Evolutionary conservation across 1,140 invertebrate species (phyloP).

Genomic region (Alviniconcha marisindica): DNA sequence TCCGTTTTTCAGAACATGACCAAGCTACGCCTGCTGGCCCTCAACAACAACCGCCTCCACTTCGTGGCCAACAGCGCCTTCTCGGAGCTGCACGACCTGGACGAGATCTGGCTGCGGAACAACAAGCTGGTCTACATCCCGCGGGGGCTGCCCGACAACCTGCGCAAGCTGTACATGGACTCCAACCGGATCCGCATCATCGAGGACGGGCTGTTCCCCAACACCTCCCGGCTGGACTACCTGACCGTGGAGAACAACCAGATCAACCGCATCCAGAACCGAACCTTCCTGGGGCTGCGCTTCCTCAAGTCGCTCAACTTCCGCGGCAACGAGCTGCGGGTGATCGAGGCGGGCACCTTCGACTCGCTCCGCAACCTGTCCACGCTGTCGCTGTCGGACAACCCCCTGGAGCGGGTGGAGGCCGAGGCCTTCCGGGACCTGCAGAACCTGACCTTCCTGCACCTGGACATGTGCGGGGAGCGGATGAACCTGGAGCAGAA

Average conservation of each 20-base stretch:
- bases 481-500: slow-evolving; percentile 73
- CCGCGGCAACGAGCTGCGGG: slow-evolving; percentile 58
- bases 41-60: slow-evolving; percentile 86
- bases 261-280: slow-evolving; percentile 81
- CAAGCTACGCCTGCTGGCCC: slow-evolving; percentile 86
- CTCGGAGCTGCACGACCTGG: slow-evolving; percentile 86
- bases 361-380: slow-evolving; percentile 76
- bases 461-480: slow-evolving; percentile 79
- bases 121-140: slow-evolving; percentile 79
- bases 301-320: slow-evolving; percentile 83
- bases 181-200: slow-evolving; percentile 68
- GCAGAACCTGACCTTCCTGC: slow-evolving; percentile 79
- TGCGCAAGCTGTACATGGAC: slow-evolving; percentile 64
- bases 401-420: slow-evolving; percentile 73
- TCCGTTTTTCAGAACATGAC: slow-evolving; percentile 89
- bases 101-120: slow-evolving; percentile 77
- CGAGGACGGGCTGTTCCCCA: slow-evolving; percentile 60
- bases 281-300: slow-evolving; percentile 84
- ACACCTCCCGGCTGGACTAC: slow-evolving; percentile 56
- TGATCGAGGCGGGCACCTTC: slow-evolving; percentile 58
- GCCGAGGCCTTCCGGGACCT: slow-evolving; percentile 71
- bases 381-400: slow-evolving; percentile 75
- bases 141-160: slow-evolving; percentile 80
- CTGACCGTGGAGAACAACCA: slow-evolving; percentile 81
- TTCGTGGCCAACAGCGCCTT: slow-evolving; percentile 91